These are phyloP conservation scores for Sceloporus tristichus DNA, from an alignment of 2,113 vertebrate genomes.

Conservation along the genomic window DNA sequence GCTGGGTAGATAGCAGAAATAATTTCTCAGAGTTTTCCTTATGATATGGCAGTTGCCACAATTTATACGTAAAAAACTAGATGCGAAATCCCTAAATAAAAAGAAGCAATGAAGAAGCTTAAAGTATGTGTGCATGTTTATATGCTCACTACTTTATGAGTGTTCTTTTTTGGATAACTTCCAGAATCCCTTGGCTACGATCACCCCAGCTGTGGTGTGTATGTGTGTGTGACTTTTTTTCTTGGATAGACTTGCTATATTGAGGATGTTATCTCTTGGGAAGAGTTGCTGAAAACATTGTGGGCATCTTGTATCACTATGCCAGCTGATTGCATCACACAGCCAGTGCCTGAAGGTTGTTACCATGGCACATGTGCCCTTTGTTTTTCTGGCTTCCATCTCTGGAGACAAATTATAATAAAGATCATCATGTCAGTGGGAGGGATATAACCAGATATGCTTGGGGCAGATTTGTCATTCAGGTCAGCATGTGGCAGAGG, in stretches of 20 bases:
- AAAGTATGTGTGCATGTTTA: too few relatives aligned
- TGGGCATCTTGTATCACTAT: background rate
- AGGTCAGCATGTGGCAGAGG: background rate
- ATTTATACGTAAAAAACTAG: background rate
- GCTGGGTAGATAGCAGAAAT: background rate
- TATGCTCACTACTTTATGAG: background rate
- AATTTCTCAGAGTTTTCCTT: background rate
- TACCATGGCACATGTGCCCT: background rate
- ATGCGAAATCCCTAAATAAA: background rate
- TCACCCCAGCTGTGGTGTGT: too few relatives aligned
- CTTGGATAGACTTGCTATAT: too few relatives aligned
- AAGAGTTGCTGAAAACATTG: background rate
- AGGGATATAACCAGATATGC: background rate
- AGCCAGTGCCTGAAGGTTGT: background rate
- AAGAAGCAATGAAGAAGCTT: background rate
- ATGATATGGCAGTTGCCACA: too few relatives aligned
- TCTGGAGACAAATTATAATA: constrained; percentile 12
- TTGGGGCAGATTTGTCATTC: background rate
- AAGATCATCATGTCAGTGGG: background rate
- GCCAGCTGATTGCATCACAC: background rate
- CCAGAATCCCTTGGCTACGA: too few relatives aligned
- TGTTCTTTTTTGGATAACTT: too few relatives aligned
- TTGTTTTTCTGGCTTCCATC: background rate
- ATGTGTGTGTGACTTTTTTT: background rate
- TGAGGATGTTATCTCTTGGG: too few relatives aligned